A percentile compares a stretch with the other conserved stretches of the same genome.
These are phyloP conservation scores for Loriculus beryllinus DNA, from an alignment of 2,797 vertebrate genomes.

Conservation along the genomic window DNA sequence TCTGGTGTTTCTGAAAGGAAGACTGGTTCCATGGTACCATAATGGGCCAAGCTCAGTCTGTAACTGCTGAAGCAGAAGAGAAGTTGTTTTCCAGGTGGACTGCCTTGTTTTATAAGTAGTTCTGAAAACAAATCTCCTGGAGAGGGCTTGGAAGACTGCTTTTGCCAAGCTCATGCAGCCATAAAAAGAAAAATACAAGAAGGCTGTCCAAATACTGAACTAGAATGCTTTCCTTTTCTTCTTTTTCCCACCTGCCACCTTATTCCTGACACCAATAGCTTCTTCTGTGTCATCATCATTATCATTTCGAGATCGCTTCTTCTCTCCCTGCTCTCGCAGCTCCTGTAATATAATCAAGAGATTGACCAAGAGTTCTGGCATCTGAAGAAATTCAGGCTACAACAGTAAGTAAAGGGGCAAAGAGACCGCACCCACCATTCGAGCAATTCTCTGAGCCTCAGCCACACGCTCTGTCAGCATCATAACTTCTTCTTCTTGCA, in stretches of 20 bases:
- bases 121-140: not conserved
- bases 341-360: conserved; percentile 76
- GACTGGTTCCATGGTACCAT: not conserved
- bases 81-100: not conserved
- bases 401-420: not conserved
- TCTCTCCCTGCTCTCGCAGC: conserved; percentile 90
- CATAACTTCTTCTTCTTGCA: conserved; percentile 96
- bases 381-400: not conserved
- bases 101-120: not conserved
- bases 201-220: not conserved
- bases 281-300: conserved; percentile 76
- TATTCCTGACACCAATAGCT: conserved; percentile 78
- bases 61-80: not conserved
- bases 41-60: not conserved
- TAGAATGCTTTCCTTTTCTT: conserved; percentile 76
- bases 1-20: not conserved
- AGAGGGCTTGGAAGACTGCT: not conserved
- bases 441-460: conserved; percentile 93
- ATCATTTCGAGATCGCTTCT: conserved; percentile 82
- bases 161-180: not conserved
- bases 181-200: not conserved
- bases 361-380: not conserved
- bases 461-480: conserved; percentile 93
- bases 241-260: conserved; percentile 78
- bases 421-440: conserved; percentile 80